These are phyloP conservation scores for Liodrosophila aerea DNA, from an alignment of 2,888 invertebrate genomes.

Conservation along the genomic window DNA sequence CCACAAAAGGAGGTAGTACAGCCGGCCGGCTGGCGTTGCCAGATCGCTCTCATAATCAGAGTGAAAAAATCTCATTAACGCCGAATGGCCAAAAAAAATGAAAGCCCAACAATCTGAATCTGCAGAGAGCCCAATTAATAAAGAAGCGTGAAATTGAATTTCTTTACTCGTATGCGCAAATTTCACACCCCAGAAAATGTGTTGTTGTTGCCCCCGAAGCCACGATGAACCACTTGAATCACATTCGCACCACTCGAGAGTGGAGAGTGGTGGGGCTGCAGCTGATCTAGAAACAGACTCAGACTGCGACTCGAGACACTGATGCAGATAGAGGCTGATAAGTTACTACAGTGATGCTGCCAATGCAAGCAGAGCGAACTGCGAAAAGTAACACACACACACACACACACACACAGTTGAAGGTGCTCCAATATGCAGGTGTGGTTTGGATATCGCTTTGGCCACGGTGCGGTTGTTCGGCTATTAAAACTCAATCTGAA, in stretches of 20 bases:
- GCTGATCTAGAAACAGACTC: slow-evolving; percentile 29
- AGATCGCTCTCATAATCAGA: slow-evolving; percentile 54
- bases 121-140: slow-evolving; percentile 75
- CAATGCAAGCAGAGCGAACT: slow-evolving; percentile 37
- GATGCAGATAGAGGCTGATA: not conserved
- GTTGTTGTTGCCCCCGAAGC: slow-evolving; percentile 32
- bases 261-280: not conserved
- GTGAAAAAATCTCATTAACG: slow-evolving; percentile 70
- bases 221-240: not conserved
- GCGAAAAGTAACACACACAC: slow-evolving; percentile 62
- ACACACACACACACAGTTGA: slow-evolving; percentile 1
- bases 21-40: not conserved
- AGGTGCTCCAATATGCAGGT: slow-evolving; percentile 48
- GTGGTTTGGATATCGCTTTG: slow-evolving; percentile 34
- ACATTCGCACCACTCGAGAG: too few species aligned
- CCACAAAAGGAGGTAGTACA: slow-evolving; percentile 25
- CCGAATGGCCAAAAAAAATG: slow-evolving; percentile 9
- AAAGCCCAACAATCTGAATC: slow-evolving; percentile 20
- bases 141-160: slow-evolving; percentile 78
- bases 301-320: not conserved
- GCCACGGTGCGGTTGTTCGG: slow-evolving; percentile 39
- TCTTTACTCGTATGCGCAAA: slow-evolving; percentile 59
- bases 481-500: slow-evolving; percentile 78
- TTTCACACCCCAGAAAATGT: slow-evolving; percentile 68
- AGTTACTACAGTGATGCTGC: not conserved